Evolutionary conservation across 2,888 invertebrate genomes (phyloP).

Genomic region (Neocrepidodera transversa): DNA sequence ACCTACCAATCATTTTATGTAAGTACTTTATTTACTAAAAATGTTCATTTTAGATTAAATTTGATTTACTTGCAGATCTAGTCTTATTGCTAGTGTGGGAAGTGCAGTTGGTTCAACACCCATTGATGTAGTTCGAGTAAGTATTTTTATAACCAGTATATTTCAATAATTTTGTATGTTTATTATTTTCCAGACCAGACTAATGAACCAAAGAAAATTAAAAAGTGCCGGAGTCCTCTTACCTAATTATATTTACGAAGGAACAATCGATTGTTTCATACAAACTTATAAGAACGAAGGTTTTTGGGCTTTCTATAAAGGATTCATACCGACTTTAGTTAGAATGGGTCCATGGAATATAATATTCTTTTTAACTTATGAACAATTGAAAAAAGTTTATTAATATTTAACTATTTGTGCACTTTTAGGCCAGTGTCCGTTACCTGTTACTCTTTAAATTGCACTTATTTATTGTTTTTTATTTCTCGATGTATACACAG

Average conservation of each 20-base stretch:
- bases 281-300: conserved; percentile 90
- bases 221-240: conserved; percentile 63
- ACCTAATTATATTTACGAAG: conserved; percentile 72
- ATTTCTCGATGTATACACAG: neutral
- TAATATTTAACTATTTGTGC: conserved; percentile 47
- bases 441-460: conserved; percentile 7
- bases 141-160: conserved; percentile 46
- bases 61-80: conserved; percentile 71
- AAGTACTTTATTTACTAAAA: conserved; percentile 59
- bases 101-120: conserved; percentile 95
- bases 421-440: neutral
- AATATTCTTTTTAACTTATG: conserved; percentile 93
- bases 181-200: conserved; percentile 73
- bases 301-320: conserved; percentile 87
- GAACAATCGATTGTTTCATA: conserved; percentile 73
- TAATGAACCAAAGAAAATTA: conserved; percentile 88
- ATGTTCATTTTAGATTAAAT: too few species aligned
- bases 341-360: conserved; percentile 98
- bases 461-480: conserved; percentile 16
- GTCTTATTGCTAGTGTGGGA: conserved; percentile 89
- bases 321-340: conserved; percentile 94
- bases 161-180: neutral
- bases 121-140: conserved; percentile 89
- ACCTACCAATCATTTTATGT: conserved; percentile 86
- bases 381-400: conserved; percentile 83